phyloP scores from a whole-genome alignment of 2,797 vertebrate species.

The Emys orbicularis region DNA sequence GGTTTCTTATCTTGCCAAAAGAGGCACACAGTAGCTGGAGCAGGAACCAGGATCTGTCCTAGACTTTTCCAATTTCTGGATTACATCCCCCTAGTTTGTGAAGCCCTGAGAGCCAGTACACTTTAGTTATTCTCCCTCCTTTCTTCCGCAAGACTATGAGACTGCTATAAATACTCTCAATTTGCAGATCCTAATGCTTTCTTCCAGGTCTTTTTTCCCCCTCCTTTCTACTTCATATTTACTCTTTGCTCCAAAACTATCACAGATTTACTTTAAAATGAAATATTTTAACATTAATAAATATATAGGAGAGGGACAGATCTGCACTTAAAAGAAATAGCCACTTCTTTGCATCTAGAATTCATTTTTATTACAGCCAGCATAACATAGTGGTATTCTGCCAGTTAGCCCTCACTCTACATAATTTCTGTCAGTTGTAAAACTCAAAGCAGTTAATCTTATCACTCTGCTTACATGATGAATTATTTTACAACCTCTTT shows the following conservation, averaged over 20 bases:
- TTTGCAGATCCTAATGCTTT: background rate
- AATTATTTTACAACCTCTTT: background rate
- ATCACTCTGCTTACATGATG: constrained; percentile 8
- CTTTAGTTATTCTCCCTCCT: background rate
- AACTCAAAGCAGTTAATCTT: constrained; percentile 41
- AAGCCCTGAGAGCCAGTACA: background rate
- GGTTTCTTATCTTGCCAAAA: background rate
- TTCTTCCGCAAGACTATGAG: background rate
- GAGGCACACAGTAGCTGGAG: background rate
- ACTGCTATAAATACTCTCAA: background rate
- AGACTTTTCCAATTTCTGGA: background rate
- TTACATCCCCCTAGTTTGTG: background rate
- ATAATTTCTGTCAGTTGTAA: constrained; percentile 7
- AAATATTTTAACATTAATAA: constrained; percentile 19
- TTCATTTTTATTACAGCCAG: constrained; percentile 8
- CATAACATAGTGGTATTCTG: background rate
- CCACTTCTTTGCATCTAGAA: background rate
- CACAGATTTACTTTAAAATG: constrained; percentile 19
- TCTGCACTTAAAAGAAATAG: background rate
- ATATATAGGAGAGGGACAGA: background rate
- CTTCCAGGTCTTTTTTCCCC: background rate
- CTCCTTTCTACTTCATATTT: background rate
- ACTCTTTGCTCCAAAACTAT: background rate
- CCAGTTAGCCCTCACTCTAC: background rate
- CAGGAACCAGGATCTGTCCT: background rate